Base-by-base conservation (phyloP, 1,140 invertebrate species). In the Drosophila rhopaloa region DNA sequence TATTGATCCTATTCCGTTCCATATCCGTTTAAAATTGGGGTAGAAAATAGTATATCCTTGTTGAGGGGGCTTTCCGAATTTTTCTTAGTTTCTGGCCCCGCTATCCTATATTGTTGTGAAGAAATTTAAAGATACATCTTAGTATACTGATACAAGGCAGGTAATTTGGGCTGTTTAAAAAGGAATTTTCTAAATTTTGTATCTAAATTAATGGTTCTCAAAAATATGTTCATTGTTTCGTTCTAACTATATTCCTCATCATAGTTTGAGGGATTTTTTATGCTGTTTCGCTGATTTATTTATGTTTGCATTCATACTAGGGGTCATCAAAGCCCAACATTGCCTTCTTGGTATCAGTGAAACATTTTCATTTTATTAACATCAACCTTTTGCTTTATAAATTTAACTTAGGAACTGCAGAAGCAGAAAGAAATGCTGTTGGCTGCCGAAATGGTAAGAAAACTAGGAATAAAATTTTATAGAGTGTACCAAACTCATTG, bases 351-450 rank as follows among this genome's bases (percentile, higher is more conserved):
- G 14, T 61, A 38, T 51, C 5, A 38, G 8, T 48, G 35, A 2
- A n/a, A 43, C 27, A 9, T 43, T n/a, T 37, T 3, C 95, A 95
- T 94, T 95, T 73, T 16, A 50, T 41, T 40, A 48, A 14, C 7
- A 5, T 14, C 8, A 24, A 6, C 6, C 9, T 40, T 41, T n/a
- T 14, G 7, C 11, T 37, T 9, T 40, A 4, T 44, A 37, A 41
- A 5, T 48, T 11, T 62, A 35, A 14, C 96, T 94, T 96, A 97
- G 94, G 97, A 97, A 95, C 95, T 97, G 94, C 97, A 95, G 94
- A 96, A 96, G 94, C 96, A 96, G 93, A 95, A 95, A 94, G 96
- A 97, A 94, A 94, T 97, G 93, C 94, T 97, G 93, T 95, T 96
- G 94, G 96, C 96, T 93, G 96, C 96, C 92, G 96, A 97, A 94